Conservation (phyloP, 37 sponge, comb jelly and placozoan genomes). For the Halichondria panicea region DNA sequence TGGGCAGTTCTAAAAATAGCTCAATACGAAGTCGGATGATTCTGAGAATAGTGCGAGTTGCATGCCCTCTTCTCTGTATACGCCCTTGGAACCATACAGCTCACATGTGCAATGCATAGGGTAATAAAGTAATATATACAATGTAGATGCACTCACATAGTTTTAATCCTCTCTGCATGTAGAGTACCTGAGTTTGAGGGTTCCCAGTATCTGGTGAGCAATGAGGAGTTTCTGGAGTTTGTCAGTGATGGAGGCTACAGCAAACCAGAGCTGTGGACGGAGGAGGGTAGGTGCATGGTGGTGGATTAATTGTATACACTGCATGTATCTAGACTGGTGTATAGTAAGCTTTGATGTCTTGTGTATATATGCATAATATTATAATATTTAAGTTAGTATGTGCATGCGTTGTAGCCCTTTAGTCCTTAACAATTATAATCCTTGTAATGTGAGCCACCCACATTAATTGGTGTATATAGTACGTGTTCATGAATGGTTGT, state of each 20-base stretch:
- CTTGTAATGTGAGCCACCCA: not conserved
- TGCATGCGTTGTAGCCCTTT: not conserved
- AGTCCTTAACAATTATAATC: not conserved
- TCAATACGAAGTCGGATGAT: no score
- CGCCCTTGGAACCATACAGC: not conserved
- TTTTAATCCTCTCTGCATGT: not conserved
- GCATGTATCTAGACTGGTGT: no score
- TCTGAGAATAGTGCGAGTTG: no score
- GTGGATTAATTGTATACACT: not conserved
- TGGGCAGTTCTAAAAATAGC: no score
- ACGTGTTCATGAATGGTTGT: not conserved
- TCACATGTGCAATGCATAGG: not conserved
- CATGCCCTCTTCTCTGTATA: no score
- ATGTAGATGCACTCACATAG: not conserved
- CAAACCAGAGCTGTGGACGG: constrained; percentile 67
- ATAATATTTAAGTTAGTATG: not conserved
- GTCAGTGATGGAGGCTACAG: constrained; percentile 72
- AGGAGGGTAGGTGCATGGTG: constrained; percentile 33
- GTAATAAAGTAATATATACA: not conserved
- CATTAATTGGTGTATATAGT: not conserved
- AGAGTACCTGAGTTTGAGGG: constrained; percentile 82
- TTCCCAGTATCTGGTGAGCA: constrained; percentile 67
- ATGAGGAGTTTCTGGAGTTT: constrained; percentile 76
- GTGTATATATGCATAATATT: not conserved
- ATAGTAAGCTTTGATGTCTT: no score